Evolutionary conservation across 2,113 vertebrate species (phyloP).

Genomic region (Cyrtonyx montezumae): DNA sequence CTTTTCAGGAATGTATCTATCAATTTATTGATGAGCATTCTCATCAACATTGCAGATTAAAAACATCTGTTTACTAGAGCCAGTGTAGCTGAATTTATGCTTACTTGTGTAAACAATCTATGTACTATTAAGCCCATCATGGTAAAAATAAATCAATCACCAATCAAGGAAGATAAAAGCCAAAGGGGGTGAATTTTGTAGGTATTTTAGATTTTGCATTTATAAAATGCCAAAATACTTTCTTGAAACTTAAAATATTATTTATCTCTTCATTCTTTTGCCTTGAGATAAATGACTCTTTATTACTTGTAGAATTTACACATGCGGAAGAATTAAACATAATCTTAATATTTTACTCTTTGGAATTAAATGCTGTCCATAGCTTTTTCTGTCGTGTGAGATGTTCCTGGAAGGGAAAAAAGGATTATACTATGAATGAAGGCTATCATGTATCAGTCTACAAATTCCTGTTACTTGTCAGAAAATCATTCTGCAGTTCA

Average conservation of each 20-base stretch:
- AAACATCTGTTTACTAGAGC: background rate
- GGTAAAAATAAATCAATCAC: slow-evolving; percentile 4
- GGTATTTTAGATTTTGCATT: background rate
- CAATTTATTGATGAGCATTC: slow-evolving; percentile 47
- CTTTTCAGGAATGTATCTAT: slow-evolving; percentile 56
- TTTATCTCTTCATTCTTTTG: background rate
- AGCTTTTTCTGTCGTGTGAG: background rate
- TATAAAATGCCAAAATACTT: slow-evolving; percentile 30
- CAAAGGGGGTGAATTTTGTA: background rate
- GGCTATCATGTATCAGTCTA: background rate
- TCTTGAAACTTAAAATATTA: background rate
- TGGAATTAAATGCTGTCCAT: background rate
- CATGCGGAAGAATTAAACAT: background rate
- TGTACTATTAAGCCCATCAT: background rate
- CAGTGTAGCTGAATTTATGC: slow-evolving; percentile 51
- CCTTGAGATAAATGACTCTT: background rate
- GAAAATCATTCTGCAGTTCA: background rate
- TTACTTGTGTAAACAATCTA: slow-evolving; percentile 42
- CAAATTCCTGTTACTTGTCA: background rate
- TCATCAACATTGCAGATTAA: background rate
- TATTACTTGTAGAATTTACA: background rate
- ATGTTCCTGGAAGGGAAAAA: background rate
- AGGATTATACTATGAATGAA: background rate
- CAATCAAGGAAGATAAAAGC: background rate
- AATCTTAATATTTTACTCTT: background rate